Base-by-base conservation (phyloP, 2,113 vertebrate genomes). In the Dipodomys merriami region DNA sequence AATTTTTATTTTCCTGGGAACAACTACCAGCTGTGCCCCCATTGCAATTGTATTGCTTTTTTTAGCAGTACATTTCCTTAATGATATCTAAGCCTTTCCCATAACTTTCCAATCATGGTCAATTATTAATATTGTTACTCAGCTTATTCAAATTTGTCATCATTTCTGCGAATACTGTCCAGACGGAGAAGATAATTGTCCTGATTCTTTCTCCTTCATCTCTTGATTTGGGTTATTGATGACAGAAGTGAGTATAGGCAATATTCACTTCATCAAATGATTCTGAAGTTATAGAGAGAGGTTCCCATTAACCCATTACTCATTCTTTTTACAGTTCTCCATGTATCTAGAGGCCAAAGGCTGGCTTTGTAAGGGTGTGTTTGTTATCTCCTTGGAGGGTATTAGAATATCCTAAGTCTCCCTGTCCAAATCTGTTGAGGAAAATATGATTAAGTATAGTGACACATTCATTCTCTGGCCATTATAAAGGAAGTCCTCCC, bases 1-100 rank as follows among this genome's bases (percentile, higher is more conserved):
- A 68, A 65, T 67, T 83, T 95, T 80, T 91, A 83, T 86, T 84
- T 95, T 91, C 64, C 73, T 76, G 68, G 68, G 19, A 90, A 74
- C 27, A 65, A n/a, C 12, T 87, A 81, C 33, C 53, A 82, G 29
- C 23, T 46, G 22, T 27, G 13, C 46, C 53, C 60, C 67, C 30
- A 57, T 4, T 76, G 49, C 83, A 83, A n/a, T 62, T 35, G 72
- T 83, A 23, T 44, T 91, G 30, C 16, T 74, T 93, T 79, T 73
- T 83, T 30, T 65, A 83, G 60, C 18, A 68, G 53, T 57, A 57
- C 19, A 46, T 35, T 88, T 93, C 9, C 35, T 76, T 83, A 71
- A 83, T 74, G 49, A 44, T n/a, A 86, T 27, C 9, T 69, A 57
- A 79, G 20, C 9, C 20, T 83, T 39, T 25, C 39, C 27, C 7